A percentile compares a stretch with the other conserved stretches of the same genome.
These are phyloP conservation scores for Engraulis encrasicolus DNA, from an alignment of 2,113 vertebrate genomes.

Conservation along the genomic window DNA sequence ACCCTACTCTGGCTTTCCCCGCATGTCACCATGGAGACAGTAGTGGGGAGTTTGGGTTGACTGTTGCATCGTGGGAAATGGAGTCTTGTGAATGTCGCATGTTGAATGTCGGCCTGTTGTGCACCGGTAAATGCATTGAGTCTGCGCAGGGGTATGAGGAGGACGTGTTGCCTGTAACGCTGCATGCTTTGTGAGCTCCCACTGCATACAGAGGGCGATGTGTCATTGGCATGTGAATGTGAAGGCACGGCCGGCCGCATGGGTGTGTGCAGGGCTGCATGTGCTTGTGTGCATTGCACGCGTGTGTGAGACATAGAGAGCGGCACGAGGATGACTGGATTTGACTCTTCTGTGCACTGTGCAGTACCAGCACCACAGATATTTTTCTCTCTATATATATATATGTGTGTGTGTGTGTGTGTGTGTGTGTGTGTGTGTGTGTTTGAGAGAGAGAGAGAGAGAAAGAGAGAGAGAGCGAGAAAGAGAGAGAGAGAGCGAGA, in stretches of 20 bases:
- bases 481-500: too few relatives aligned
- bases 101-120: neutral
- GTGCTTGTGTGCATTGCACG: neutral
- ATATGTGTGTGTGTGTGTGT: conserved; percentile 4
- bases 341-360: neutral
- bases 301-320: neutral
- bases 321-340: neutral
- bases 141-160: neutral
- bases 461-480: too few relatives aligned
- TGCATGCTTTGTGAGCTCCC: neutral
- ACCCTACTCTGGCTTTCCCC: neutral
- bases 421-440: neutral
- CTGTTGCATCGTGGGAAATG: neutral
- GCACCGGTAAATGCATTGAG: neutral
- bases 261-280: neutral
- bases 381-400: neutral
- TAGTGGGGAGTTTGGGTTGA: neutral
- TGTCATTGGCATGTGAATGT: neutral
- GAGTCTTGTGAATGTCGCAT: neutral
- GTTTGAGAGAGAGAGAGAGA: too few relatives aligned
- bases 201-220: neutral
- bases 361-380: neutral
- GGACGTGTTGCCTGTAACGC: neutral
- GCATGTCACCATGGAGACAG: conserved; percentile 11
- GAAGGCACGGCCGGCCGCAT: neutral